Percentiles rank a stretch among this genome's conserved stretches.
These are phyloP conservation scores for Murina feae DNA, from an alignment of 2,113 vertebrate species.

Conservation along the genomic window DNA sequence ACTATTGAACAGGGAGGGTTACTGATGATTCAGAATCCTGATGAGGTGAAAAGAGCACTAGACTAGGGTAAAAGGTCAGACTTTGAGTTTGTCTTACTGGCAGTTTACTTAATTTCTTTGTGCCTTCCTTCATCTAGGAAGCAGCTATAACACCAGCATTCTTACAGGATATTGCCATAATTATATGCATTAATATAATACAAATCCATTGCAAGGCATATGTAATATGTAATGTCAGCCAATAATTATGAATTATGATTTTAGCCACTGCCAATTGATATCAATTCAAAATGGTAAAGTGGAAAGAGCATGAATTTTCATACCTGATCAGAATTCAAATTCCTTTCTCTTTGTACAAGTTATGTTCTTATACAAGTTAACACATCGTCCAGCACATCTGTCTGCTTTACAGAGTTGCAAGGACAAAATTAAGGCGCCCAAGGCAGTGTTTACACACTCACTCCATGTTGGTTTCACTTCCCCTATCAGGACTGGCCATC, in stretches of 20 bases:
- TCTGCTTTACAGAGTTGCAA: not conserved
- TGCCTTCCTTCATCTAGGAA: not conserved
- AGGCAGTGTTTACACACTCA: too few species aligned
- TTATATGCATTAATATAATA: not conserved
- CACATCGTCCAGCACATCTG: not conserved
- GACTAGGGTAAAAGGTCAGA: not conserved
- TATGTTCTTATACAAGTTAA: not conserved
- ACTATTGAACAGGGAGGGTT: not conserved
- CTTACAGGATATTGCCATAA: not conserved
- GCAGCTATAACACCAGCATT: not conserved
- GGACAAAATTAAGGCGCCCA: not conserved
- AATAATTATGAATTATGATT: not conserved
- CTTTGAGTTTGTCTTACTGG: not conserved
- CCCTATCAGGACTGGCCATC: not conserved
- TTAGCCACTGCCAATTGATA: not conserved
- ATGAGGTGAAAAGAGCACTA: not conserved
- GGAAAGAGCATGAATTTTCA: not conserved
- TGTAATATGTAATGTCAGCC: not conserved
- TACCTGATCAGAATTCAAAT: not conserved
- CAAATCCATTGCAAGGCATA: not conserved
- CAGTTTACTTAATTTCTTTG: not conserved
- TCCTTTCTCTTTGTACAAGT: not conserved
- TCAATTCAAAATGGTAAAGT: not conserved
- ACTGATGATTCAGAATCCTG: not conserved
- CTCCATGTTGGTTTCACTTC: not conserved